Percentiles rank a stretch among this genome's conserved stretches.
These are phyloP conservation scores for Colletes gigas DNA, from an alignment of 1,140 invertebrate species.

Conservation along the genomic window DNA sequence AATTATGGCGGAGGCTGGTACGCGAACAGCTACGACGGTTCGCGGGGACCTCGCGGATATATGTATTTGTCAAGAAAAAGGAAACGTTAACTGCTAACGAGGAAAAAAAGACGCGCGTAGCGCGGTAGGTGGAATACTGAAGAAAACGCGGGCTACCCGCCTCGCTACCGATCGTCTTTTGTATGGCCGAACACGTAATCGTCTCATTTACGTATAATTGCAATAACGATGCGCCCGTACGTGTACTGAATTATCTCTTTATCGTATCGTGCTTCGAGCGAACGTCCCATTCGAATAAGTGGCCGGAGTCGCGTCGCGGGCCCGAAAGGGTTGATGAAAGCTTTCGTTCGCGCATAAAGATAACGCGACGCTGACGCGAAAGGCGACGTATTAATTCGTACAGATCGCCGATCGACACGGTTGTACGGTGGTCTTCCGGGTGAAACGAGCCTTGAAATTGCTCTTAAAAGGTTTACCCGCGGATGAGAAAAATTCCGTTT, in stretches of 20 bases:
- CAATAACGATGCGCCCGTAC: conserved; percentile 61
- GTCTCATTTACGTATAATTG: conserved; percentile 63
- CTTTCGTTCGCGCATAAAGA: conserved; percentile 32
- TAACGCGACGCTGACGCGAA: conserved; percentile 29
- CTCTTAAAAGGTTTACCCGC: too few species aligned
- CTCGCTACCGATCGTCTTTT: conserved; percentile 50
- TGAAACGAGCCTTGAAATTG: not conserved
- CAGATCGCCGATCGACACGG: not conserved
- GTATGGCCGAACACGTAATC: conserved; percentile 59
- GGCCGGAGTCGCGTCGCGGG: conserved; percentile 17
- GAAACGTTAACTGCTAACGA: conserved; percentile 25
- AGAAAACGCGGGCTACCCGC: not conserved
- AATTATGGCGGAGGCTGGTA: conserved; percentile 36
- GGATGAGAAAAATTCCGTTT: too few species aligned
- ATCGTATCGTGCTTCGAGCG: conserved; percentile 38
- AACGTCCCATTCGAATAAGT: conserved; percentile 64
- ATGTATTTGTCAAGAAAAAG: conserved; percentile 34
- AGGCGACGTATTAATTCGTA: conserved; percentile 36
- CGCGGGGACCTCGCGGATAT: conserved; percentile 13
- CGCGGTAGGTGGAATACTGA: conserved; percentile 43
- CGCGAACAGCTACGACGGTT: conserved; percentile 16
- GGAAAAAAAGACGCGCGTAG: not conserved
- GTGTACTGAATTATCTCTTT: conserved; percentile 65
- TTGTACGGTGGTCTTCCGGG: not conserved
- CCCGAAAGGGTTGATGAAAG: conserved; percentile 48